These are phyloP conservation scores for Orchesella cincta DNA, from an alignment of 1,140 invertebrate species.

Conservation along the genomic window DNA sequence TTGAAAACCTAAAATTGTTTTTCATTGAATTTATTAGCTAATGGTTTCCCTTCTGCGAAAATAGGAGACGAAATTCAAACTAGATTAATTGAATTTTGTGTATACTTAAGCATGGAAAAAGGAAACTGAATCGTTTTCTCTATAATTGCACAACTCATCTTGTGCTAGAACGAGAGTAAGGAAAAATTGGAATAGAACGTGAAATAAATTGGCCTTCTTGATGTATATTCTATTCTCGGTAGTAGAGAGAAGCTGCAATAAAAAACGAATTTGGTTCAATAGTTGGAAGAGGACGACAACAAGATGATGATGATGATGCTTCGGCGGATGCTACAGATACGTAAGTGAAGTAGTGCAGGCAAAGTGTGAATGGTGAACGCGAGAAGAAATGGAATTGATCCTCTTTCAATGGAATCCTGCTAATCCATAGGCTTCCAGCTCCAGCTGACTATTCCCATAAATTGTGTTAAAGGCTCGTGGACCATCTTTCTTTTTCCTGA, in stretches of 20 bases:
- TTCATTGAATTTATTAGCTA: too few relatives aligned
- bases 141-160: not conserved
- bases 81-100: too few relatives aligned
- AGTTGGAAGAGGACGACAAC: not conserved
- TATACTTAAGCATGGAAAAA: too few relatives aligned
- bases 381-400: conserved; percentile 8
- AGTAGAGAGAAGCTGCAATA: conserved; percentile 7
- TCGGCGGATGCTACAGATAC: not conserved
- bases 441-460: conserved; percentile 14
- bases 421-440: not conserved
- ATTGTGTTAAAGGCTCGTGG: not conserved
- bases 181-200: too few relatives aligned
- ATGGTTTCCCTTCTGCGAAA: too few relatives aligned
- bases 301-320: conserved; percentile 10
- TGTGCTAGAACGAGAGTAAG: not conserved
- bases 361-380: too few relatives aligned
- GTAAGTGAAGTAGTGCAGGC: not conserved
- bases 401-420: conserved; percentile 10
- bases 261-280: not conserved
- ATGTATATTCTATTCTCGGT: not conserved
- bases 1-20: too few relatives aligned
- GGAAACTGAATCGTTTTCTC: too few relatives aligned
- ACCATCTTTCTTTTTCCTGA: too few relatives aligned
- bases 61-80: too few relatives aligned
- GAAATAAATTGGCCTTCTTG: too few relatives aligned